A percentile compares a stretch with the other conserved stretches of the same genome.
Conservation (phyloP, 2,888 invertebrate species). For the Mesoligia furuncula region DNA sequence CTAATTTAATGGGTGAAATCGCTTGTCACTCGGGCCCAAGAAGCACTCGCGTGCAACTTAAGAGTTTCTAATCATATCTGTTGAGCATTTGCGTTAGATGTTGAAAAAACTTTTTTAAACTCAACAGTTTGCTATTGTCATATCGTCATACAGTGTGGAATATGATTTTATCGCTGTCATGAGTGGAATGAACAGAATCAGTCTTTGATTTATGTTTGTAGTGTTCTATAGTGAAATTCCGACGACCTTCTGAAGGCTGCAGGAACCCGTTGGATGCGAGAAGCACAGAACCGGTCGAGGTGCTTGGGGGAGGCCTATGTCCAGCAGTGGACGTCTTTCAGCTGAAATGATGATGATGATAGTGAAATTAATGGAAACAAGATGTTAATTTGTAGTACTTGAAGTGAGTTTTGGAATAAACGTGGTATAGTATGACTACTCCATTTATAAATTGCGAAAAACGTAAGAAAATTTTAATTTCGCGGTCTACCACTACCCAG, state of each 20-base stretch:
- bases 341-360: no score
- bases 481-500: no score
- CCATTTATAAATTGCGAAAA: no score
- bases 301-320: no score
- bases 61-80: constrained; percentile 58
- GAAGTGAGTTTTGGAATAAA: background rate
- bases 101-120: no score
- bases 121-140: constrained; percentile 47
- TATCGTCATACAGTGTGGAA: background rate
- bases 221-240: background rate
- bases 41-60: constrained; percentile 23
- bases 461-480: no score
- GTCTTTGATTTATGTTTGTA: background rate
- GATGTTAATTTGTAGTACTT: no score
- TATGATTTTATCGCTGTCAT: background rate
- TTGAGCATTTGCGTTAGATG: constrained; percentile 35
- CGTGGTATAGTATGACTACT: background rate
- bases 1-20: constrained; percentile 30
- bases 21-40: constrained; percentile 17
- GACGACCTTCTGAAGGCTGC: no score
- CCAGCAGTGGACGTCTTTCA: no score
- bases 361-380: background rate
- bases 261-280: no score
- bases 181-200: background rate
- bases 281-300: no score